Base-by-base conservation (phyloP, 2,888 invertebrate species). In the Leucoptera coffeella region DNA sequence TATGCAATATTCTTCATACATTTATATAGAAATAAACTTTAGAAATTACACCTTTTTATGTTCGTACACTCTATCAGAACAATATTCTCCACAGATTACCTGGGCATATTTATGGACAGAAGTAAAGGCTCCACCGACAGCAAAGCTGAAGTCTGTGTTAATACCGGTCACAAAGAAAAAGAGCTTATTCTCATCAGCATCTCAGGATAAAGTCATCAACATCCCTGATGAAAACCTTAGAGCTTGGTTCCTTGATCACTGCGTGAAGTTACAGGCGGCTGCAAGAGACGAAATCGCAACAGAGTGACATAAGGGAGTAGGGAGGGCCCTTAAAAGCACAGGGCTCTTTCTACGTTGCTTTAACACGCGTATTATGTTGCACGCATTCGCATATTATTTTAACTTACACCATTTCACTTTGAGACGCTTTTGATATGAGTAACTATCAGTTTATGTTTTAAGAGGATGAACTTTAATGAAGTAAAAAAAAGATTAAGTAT, bases 31-130 rank as follows among this genome's bases (percentile, higher is more conserved):
- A 7, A 9, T 17, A 7, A 7, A 7, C 9, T 17, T 17, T 17
- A 17, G 17, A 17, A 7, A 6, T 17, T 17, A 17, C 17, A 7
- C 9, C 7, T 17, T 7, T 7, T 9, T 17, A 7, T 9, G 17
- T 17, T 7, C 17, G 6, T 17, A 17, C 9, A 9, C n/a, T n/a
- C n/a, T n/a, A n/a, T n/a, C n/a, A n/a, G n/a, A n/a, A n/a, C n/a
- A n/a, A n/a, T 24, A 13, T 30, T 25, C 25, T 38, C 22, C 19
- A 30, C 48, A 83, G 83, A 75, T 82, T 35, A 80, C 84, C 28
- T 89, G 88, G 86, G 56, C 78, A 1, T 80, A 82, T 42, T 78
- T 82, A 0, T 92, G 88, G 86, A 64, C 74, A 29, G 89, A 90
- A 41, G 64, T 91, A 9, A 75, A 75, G 23, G 77, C 78, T 26